Conservation (phyloP, 2,888 invertebrate genomes). For the Pteria penguin region DNA sequence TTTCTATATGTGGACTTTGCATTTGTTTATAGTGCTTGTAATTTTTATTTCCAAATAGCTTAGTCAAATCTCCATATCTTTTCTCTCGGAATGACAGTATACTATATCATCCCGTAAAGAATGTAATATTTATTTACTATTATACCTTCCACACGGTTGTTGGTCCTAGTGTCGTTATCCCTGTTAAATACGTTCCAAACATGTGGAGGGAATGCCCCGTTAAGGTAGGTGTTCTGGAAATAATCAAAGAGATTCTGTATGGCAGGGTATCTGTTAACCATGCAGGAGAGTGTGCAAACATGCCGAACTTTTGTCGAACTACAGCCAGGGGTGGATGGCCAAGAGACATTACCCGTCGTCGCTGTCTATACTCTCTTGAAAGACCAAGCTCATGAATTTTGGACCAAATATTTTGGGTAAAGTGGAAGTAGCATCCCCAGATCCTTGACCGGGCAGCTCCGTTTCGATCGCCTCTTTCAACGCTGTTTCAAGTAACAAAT, state of each 20-base stretch:
- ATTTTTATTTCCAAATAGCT: too few relatives aligned
- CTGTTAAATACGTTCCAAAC: conserved; percentile 20
- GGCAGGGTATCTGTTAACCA: conserved; percentile 19
- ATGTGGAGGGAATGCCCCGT: too few relatives aligned
- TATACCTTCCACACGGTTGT: conserved; percentile 37
- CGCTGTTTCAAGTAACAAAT: conserved; percentile 18
- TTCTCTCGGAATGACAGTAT: too few relatives aligned
- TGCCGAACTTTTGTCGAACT: conserved; percentile 17
- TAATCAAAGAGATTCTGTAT: too few relatives aligned
- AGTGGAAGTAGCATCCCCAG: conserved; percentile 28
- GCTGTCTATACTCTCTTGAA: conserved; percentile 3
- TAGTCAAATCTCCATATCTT: too few relatives aligned
- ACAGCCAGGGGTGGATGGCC: conserved; percentile 19
- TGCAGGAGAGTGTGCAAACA: neutral
- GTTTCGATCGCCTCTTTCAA: conserved; percentile 26
- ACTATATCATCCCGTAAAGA: too few relatives aligned
- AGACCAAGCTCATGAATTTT: conserved; percentile 17
- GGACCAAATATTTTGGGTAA: conserved; percentile 27
- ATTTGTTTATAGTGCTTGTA: too few relatives aligned
- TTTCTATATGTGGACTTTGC: too few relatives aligned
- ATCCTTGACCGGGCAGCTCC: conserved; percentile 11
- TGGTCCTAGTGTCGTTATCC: conserved; percentile 23
- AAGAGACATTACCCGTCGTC: conserved; percentile 9
- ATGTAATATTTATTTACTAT: too few relatives aligned
- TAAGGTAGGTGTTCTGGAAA: too few relatives aligned